Conservation (phyloP, 1,140 invertebrate species). For the Zaprionus ornatus region DNA sequence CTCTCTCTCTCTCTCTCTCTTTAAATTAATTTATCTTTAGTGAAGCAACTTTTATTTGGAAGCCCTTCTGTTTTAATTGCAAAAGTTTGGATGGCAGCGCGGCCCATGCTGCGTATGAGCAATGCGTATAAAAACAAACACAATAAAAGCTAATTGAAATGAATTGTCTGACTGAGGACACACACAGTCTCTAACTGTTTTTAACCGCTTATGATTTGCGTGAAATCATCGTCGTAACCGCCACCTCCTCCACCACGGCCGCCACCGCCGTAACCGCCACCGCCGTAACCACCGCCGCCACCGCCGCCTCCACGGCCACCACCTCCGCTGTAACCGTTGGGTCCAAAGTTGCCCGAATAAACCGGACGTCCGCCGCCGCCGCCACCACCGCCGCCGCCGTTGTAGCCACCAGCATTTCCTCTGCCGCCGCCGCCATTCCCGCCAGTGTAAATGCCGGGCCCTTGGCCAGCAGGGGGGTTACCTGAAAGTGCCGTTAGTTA, state of each 20-base stretch:
- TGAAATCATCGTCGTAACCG: conserved; percentile 47
- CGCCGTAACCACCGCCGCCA: conserved; percentile 17
- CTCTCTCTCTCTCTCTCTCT: no score
- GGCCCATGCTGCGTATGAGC: conserved; percentile 1
- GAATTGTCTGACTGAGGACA: not conserved
- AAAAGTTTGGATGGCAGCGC: conserved; percentile 11
- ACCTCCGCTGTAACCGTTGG: conserved; percentile 51
- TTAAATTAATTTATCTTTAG: not conserved
- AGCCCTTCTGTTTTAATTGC: not conserved
- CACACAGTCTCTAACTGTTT: not conserved
- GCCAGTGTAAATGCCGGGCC: conserved; percentile 58
- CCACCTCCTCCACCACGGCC: conserved; percentile 19
- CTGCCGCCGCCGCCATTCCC: conserved; percentile 23
- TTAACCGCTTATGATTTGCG: conserved; percentile 63
- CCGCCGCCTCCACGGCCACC: conserved; percentile 28
- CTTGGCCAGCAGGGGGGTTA: conserved; percentile 69
- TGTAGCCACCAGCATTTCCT: conserved; percentile 13
- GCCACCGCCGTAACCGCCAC: conserved; percentile 31
- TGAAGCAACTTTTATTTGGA: not conserved
- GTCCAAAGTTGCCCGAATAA: conserved; percentile 66
- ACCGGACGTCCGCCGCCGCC: conserved; percentile 58
- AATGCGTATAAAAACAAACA: not conserved
- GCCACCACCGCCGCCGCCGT: conserved; percentile 35
- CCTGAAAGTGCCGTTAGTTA: conserved; percentile 45
- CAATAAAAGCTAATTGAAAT: not conserved